Conservation (phyloP, 2,113 vertebrate species). For the Eretmochelys imbricata region DNA sequence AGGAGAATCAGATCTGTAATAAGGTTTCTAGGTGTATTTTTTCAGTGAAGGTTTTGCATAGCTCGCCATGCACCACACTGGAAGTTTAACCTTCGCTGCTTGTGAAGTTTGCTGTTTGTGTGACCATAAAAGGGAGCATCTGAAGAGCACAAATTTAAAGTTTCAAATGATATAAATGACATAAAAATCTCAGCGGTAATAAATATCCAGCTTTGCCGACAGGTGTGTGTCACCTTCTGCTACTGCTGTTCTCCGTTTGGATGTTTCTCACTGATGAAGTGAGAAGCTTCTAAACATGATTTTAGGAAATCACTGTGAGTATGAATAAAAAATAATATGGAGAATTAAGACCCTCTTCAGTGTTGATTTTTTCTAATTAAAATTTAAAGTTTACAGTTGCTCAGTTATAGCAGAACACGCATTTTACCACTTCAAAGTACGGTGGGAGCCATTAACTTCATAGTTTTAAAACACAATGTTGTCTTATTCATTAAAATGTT, state of each 20-base stretch:
- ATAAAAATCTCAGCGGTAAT: background rate
- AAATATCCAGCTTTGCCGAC: background rate
- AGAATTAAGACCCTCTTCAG: background rate
- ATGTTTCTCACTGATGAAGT: background rate
- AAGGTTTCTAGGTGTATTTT: too few species aligned
- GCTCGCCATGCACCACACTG: background rate
- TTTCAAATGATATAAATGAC: fast-evolving
- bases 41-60: background rate
- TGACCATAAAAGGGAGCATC: fast-evolving
- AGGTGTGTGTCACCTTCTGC: background rate
- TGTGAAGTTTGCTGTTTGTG: fast-evolving
- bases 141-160: fast-evolving
- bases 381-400: background rate
- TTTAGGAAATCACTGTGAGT: background rate
- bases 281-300: background rate
- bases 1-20: background rate
- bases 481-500: background rate
- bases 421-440: background rate
- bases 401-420: background rate
- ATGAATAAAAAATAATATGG: background rate
- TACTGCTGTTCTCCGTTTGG: too few species aligned
- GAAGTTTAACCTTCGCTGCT: background rate
- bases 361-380: background rate
- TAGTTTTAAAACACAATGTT: background rate
- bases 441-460: background rate